Percentiles rank a stretch among this genome's conserved stretches.
Evolutionary conservation across 2,113 vertebrate genomes (phyloP).

Genomic region (Amblyopsis rosae): DNA sequence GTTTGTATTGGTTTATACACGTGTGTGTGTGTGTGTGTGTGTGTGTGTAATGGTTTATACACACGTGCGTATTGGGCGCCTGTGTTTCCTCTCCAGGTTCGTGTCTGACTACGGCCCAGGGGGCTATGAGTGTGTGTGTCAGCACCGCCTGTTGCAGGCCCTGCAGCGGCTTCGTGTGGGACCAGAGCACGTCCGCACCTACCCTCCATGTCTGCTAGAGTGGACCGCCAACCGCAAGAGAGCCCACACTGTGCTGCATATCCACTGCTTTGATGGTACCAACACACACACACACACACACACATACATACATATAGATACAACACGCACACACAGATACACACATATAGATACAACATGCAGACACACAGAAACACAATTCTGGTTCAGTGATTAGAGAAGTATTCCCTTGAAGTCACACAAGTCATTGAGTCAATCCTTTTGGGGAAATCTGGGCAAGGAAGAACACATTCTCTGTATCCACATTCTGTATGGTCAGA

Average conservation of each 20-base stretch:
- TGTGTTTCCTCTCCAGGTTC: slow-evolving; percentile 41
- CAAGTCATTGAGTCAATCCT: too few relatives aligned
- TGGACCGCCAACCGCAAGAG: slow-evolving; percentile 85
- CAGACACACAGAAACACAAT: not conserved
- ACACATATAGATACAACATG: not conserved
- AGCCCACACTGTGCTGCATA: slow-evolving; percentile 86
- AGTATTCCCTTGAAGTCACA: too few relatives aligned
- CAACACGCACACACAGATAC: too few relatives aligned
- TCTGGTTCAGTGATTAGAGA: too few relatives aligned
- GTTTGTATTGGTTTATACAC: too few relatives aligned
- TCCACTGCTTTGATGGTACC: slow-evolving; percentile 89
- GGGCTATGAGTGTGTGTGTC: slow-evolving; percentile 89
- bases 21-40: too few relatives aligned
- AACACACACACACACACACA: not conserved
- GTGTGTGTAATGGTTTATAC: too few relatives aligned
- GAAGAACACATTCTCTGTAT: too few relatives aligned
- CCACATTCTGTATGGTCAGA: too few relatives aligned
- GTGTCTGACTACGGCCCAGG: slow-evolving; percentile 76
- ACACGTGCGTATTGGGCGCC: not conserved
- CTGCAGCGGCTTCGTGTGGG: slow-evolving; percentile 78
- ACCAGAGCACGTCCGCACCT: slow-evolving; percentile 74
- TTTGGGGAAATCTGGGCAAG: too few relatives aligned
- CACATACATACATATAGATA: too few relatives aligned
- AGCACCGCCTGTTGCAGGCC: slow-evolving; percentile 91
- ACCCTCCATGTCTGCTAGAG: slow-evolving; percentile 88